Percentiles rank a stretch among this genome's conserved stretches.
Conservation (phyloP, 1,140 invertebrate genomes). For the Drosophila nasuta region DNA sequence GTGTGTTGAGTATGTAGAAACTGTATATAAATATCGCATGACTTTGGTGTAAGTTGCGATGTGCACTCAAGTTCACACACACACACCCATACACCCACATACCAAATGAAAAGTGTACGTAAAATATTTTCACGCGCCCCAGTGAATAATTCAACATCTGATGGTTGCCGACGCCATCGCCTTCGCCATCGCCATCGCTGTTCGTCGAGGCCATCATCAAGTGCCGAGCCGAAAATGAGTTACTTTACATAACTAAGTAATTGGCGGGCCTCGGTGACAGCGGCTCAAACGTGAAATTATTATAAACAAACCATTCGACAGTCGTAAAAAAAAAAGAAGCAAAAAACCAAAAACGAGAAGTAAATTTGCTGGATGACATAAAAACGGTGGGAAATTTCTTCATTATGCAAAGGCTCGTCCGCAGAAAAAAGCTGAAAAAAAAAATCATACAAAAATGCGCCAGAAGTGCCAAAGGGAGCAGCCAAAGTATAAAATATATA, state of each 20-base stretch:
- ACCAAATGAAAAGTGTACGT: conserved; percentile 46
- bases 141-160: conserved; percentile 47
- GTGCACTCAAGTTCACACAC: conserved; percentile 25
- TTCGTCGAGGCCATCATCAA: conserved; percentile 30
- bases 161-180: not conserved
- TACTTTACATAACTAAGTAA: conserved; percentile 60
- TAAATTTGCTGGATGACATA: conserved; percentile 24
- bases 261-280: conserved; percentile 46
- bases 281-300: conserved; percentile 54
- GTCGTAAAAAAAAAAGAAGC: conserved; percentile 23
- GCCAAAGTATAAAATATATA: conserved; percentile 50
- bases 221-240: conserved; percentile 52
- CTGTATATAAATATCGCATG: conserved; percentile 46
- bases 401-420: conserved; percentile 44
- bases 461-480: conserved; percentile 44
- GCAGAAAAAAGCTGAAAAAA: conserved; percentile 12
- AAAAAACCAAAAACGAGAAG: not conserved
- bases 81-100: not conserved
- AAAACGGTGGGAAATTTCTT: conserved; percentile 47
- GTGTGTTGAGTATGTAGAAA: conserved; percentile 18
- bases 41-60: conserved; percentile 31
- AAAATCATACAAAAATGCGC: not conserved
- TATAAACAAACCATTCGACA: conserved; percentile 54
- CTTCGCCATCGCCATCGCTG: not conserved
- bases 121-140: conserved; percentile 45